phyloP scores from a whole-genome alignment of 1,140 invertebrate genomes.

The Drosophila orosa region DNA sequence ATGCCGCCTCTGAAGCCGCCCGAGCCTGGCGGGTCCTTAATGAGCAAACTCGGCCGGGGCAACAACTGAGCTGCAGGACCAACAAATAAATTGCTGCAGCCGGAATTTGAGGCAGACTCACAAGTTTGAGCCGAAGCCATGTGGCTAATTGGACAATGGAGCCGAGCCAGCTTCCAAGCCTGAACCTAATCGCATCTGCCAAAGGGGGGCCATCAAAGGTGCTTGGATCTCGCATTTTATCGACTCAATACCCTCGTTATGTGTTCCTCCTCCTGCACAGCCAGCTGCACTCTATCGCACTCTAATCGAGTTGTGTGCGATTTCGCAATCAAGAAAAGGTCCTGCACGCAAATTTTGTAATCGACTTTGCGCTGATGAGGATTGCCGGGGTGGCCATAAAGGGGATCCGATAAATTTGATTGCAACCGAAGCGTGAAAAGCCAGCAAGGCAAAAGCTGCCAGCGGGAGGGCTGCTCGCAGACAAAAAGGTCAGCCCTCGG shows the following conservation, averaged over 20 bases:
- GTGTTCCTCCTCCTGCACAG: not conserved
- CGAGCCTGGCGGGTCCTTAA: constrained; percentile 4
- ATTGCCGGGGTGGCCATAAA: constrained; percentile 29
- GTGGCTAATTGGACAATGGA: constrained; percentile 53
- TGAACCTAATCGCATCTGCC: constrained; percentile 17
- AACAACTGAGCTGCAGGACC: constrained; percentile 20
- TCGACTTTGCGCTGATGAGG: constrained; percentile 44
- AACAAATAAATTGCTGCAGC: constrained; percentile 31
- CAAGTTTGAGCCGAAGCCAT: constrained; percentile 3
- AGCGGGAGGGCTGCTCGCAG: constrained; percentile 10
- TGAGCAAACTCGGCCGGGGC: constrained; percentile 26
- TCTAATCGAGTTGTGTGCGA: constrained; percentile 30
- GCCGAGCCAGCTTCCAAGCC: not conserved
- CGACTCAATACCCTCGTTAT: constrained; percentile 6
- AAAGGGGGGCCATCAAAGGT: not conserved
- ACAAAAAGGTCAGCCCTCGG: constrained; percentile 50
- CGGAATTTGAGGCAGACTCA: constrained; percentile 36
- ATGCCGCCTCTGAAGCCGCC: constrained; percentile 1
- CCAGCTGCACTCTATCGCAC: constrained; percentile 15
- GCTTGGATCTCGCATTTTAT: constrained; percentile 15
- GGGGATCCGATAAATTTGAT: constrained; percentile 63
- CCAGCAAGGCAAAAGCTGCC: constrained; percentile 40
- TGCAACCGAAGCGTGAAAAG: constrained; percentile 64
- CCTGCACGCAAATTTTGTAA: constrained; percentile 35
- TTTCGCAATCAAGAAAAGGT: constrained; percentile 48